These are phyloP conservation scores for Rhynchophorus ferrugineus DNA, from an alignment of 1,140 invertebrate genomes.

Conservation along the genomic window DNA sequence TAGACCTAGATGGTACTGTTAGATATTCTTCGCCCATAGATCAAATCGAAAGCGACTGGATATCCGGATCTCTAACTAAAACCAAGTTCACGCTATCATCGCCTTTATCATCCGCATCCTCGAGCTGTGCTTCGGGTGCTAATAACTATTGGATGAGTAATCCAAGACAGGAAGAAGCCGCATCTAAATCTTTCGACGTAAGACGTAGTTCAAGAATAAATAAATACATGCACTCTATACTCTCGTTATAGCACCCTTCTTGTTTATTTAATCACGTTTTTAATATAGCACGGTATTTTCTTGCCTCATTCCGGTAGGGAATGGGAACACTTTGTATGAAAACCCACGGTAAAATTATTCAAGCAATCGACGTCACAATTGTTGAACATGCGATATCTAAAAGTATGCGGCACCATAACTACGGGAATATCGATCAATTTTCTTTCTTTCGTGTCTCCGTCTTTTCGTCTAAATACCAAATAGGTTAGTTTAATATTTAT, in stretches of 20 bases:
- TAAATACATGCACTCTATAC: no score
- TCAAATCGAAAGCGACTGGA: constrained; percentile 34
- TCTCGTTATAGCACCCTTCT: no score
- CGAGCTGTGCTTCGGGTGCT: constrained; percentile 18
- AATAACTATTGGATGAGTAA: constrained; percentile 36
- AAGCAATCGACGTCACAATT: constrained; percentile 21
- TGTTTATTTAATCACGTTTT: no score
- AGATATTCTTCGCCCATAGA: constrained; percentile 34
- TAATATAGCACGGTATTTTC: no score
- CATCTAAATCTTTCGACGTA: constrained; percentile 10
- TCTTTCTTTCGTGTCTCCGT: neutral
- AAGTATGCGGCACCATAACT: constrained; percentile 15
- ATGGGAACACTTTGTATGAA: no score
- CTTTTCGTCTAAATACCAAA: no score
- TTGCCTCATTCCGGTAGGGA: no score
- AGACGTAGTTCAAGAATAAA: constrained; percentile 4
- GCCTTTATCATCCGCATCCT: constrained; percentile 26
- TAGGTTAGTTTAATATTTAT: no score
- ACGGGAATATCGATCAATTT: constrained; percentile 19
- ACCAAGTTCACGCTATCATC: constrained; percentile 12
- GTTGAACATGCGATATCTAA: constrained; percentile 33
- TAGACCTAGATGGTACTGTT: constrained; percentile 34
- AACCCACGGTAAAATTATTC: no score
- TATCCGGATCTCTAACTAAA: constrained; percentile 14
- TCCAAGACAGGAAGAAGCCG: constrained; percentile 21